These are phyloP conservation scores for Drosophila borealis DNA, from an alignment of 2,888 invertebrate species.

Conservation along the genomic window DNA sequence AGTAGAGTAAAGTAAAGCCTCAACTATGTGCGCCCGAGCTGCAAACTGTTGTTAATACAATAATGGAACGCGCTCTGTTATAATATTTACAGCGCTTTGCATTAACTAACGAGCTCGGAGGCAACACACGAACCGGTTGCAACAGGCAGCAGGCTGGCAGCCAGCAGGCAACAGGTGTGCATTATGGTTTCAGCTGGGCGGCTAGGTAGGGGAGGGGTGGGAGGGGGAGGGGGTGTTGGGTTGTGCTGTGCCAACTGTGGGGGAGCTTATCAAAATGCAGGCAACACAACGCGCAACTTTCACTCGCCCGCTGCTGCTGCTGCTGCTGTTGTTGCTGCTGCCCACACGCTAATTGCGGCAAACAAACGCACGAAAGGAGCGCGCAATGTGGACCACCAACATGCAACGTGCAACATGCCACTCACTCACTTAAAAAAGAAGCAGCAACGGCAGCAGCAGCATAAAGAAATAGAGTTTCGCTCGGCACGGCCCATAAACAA, in stretches of 20 bases:
- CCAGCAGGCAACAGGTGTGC: constrained; percentile 65
- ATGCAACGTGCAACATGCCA: constrained; percentile 74
- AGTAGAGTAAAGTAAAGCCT: constrained; percentile 5
- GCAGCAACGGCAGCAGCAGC: constrained; percentile 15
- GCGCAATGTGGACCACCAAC: constrained; percentile 74
- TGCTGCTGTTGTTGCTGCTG: constrained; percentile 47
- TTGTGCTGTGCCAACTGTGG: constrained; percentile 17
- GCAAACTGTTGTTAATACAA: constrained; percentile 68
- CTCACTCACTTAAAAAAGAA: constrained; percentile 50
- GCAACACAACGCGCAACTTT: constrained; percentile 53
- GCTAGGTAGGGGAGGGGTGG: background rate
- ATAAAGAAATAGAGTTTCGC: constrained; percentile 30
- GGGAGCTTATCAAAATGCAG: constrained; percentile 59
- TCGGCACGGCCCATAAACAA: constrained; percentile 65
- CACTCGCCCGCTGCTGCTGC: constrained; percentile 53
- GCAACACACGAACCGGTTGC: constrained; percentile 54
- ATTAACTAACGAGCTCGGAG: constrained; percentile 77
- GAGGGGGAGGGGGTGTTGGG: background rate
- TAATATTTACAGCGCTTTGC: constrained; percentile 79
- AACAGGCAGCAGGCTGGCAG: constrained; percentile 7
- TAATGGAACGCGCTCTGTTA: constrained; percentile 74
- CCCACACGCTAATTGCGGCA: constrained; percentile 79
- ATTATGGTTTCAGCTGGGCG: constrained; percentile 15
- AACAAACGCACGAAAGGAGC: constrained; percentile 71
- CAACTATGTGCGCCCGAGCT: constrained; percentile 13